Percentiles rank a stretch among this genome's conserved stretches.
Evolutionary conservation across 2,113 vertebrate species (phyloP).

Genomic region (Hippopotamus amphibius): DNA sequence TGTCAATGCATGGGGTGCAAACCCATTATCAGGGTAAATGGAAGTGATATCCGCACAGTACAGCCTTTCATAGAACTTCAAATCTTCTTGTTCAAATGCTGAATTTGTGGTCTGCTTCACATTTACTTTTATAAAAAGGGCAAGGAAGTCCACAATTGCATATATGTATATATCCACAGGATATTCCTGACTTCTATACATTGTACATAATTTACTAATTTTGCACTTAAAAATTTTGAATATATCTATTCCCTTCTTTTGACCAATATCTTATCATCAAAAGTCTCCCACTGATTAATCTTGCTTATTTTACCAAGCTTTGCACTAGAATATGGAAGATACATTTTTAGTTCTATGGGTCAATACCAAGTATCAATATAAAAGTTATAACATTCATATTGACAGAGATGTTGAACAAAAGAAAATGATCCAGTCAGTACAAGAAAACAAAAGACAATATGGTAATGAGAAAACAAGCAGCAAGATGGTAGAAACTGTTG

Average conservation of each 20-base stretch:
- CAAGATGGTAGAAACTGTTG: not conserved
- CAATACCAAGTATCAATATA: not conserved
- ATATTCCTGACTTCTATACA: not conserved
- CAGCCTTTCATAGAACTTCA: conserved; percentile 23
- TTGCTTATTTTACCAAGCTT: not conserved
- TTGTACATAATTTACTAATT: conserved; percentile 8
- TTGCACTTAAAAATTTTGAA: not conserved
- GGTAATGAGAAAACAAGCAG: not conserved
- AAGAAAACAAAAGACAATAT: not conserved
- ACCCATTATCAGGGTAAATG: conserved; percentile 67
- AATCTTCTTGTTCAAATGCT: not conserved
- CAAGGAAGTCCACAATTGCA: not conserved
- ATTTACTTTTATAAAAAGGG: not conserved
- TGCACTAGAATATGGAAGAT: not conserved
- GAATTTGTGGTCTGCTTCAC: not conserved
- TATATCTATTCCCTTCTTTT: not conserved
- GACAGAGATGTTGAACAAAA: not conserved
- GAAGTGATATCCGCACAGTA: conserved; percentile 21
- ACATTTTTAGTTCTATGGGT: not conserved
- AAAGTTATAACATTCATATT: not conserved
- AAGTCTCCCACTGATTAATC: not conserved
- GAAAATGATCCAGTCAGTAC: not conserved
- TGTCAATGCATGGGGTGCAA: conserved; percentile 70
- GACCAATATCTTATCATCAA: not conserved
- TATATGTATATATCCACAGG: not conserved